Evolutionary conservation across 1,140 invertebrate species (phyloP).

Genomic region (Sycobia sp.): DNA sequence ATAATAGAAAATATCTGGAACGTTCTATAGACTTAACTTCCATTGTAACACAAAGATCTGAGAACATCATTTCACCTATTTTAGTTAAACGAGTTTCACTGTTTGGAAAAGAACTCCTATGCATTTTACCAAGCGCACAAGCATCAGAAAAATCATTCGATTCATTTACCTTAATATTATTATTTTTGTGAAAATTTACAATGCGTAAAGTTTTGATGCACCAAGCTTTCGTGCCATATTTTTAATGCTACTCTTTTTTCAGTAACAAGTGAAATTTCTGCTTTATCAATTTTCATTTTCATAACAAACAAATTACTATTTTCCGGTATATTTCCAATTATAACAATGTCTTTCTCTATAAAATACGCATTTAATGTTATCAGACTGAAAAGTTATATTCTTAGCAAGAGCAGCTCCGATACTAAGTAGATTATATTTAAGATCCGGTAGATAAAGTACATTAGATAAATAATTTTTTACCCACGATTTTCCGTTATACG

Average conservation of each 20-base stretch:
- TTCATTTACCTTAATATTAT: constrained; percentile 41
- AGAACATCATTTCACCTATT: constrained; percentile 37
- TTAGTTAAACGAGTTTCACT: constrained; percentile 4
- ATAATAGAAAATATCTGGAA: constrained; percentile 49
- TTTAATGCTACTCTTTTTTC: constrained; percentile 21
- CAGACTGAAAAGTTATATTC: constrained; percentile 37
- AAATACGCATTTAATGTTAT: constrained; percentile 9
- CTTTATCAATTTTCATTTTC: neutral
- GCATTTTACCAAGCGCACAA: no score
- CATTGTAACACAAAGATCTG: constrained; percentile 39
- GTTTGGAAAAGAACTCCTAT: constrained; percentile 17
- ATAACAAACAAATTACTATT: constrained; percentile 18
- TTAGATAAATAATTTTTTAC: constrained; percentile 41
- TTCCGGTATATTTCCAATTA: neutral
- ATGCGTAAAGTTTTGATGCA: constrained; percentile 51
- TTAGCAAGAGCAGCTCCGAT: constrained; percentile 43
- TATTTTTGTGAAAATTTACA: constrained; percentile 43
- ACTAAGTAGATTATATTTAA: constrained; percentile 56
- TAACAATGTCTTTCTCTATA: neutral
- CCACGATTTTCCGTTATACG: constrained; percentile 36
- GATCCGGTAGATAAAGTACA: constrained; percentile 50
- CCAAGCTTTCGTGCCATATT: constrained; percentile 52
- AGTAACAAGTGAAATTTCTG: neutral
- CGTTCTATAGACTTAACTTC: constrained; percentile 28
- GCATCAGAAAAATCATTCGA: constrained; percentile 30